Base-by-base conservation (phyloP, 2,113 vertebrate species). In the Neoarius graeffei region DNA sequence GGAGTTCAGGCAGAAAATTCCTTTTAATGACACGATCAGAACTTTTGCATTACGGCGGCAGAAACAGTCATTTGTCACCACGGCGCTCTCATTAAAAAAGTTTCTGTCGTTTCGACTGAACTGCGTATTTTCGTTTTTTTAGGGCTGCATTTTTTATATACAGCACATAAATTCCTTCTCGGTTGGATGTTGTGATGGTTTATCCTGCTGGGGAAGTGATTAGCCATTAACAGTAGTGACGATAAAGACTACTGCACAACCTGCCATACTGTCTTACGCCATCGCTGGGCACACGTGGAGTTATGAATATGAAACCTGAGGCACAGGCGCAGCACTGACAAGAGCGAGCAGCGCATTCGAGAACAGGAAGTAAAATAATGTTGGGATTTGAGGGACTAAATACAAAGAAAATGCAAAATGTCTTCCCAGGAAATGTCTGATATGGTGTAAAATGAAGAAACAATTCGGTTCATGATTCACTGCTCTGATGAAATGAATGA, bases 1-100 rank as follows among this genome's bases (percentile, higher is more conserved):
- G 90, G 91, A 95, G 93, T 93, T 94, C 91, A 94, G 94, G 94
- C 94, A 95, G 94, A 95, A 94, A 94, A 95, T 94, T 94, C 93
- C 91, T 91, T 95, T 94, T 94, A 89, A 93, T 93, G 91, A 93
- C 92, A 92, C 91, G 89, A 93, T 93, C 88, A 93, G 91, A 94
- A 94, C 93, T 92, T 94, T 92, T 93, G 93, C 92, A 91, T 93
- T 92, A 89, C 76, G 19, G 89, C 89, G 50, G 87, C 89, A 89
- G 91, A 91, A 42, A 80, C 50, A 71, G 85, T 90, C 90, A 93
- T 94, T 94, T 93, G 92, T 94, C 92, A 92, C 93, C 92, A 91
- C 91, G 52, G 94, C 89, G 93, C 93, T 88, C 91, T 91, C 93
- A 94, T 95, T 95, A 94, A 94, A 95, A 94, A 92, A 94, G 93